These are phyloP conservation scores for Chloropsis hardwickii DNA, from an alignment of 2,113 vertebrate genomes.

Conservation along the genomic window DNA sequence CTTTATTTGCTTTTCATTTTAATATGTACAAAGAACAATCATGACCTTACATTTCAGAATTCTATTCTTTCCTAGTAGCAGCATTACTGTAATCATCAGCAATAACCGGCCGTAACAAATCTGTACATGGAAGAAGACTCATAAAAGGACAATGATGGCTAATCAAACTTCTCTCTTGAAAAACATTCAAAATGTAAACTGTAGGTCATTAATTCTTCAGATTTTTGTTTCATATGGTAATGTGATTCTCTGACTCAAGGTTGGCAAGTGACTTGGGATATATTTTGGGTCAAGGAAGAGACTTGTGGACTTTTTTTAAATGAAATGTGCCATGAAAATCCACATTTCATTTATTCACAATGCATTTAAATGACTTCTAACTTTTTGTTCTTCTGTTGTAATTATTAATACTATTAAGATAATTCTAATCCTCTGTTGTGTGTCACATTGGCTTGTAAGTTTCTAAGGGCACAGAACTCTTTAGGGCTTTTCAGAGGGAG, in stretches of 20 bases:
- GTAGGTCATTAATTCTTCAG: background rate
- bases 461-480: background rate
- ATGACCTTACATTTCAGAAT: background rate
- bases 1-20: background rate
- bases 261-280: background rate
- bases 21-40: background rate
- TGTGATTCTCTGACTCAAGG: background rate
- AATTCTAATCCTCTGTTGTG: background rate
- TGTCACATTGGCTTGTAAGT: background rate
- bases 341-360: background rate
- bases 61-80: background rate
- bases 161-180: background rate
- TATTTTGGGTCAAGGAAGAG: background rate
- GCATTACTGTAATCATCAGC: background rate
- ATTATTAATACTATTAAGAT: background rate
- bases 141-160: background rate
- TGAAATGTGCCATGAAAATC: background rate
- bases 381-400: background rate
- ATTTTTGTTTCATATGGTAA: slow-evolving; percentile 10
- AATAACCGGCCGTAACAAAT: background rate
- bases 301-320: background rate
- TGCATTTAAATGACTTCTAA: background rate
- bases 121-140: background rate
- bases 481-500: background rate
- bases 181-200: background rate